These are phyloP conservation scores for Wasmannia auropunctata DNA, from an alignment of 1,140 invertebrate genomes.

Conservation along the genomic window DNA sequence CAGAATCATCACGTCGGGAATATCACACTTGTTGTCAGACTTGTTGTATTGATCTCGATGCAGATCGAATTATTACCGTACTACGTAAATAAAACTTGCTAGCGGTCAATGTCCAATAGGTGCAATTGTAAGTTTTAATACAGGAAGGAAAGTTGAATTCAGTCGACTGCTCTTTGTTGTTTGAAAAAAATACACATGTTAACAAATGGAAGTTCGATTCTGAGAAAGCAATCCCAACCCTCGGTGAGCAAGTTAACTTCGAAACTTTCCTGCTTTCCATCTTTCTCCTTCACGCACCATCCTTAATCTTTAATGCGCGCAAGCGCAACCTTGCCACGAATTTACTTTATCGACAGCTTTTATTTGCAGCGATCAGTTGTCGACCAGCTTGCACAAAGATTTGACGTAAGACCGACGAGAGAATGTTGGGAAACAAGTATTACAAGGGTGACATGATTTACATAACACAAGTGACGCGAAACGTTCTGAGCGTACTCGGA, in stretches of 20 bases:
- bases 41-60: neutral
- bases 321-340: neutral
- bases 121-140: neutral
- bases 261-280: neutral
- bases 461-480: conserved; percentile 10
- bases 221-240: neutral
- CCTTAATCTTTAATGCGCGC: conserved; percentile 12
- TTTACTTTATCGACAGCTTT: neutral
- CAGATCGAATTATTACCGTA: neutral
- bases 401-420: neutral
- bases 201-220: neutral
- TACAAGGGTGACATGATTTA: conserved; percentile 39
- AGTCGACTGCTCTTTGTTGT: neutral
- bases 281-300: neutral
- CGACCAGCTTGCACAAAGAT: neutral
- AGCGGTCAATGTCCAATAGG: neutral
- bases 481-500: neutral
- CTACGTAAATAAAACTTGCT: neutral
- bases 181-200: neutral
- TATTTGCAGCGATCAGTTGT: conserved; percentile 2
- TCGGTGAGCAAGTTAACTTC: conserved; percentile 1
- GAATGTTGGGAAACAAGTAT: neutral
- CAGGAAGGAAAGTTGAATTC: neutral
- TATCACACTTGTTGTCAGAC: too few species aligned
- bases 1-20: neutral